Evolutionary conservation across 2,113 vertebrate species (phyloP).

Genomic region (Thermophis baileyi): DNA sequence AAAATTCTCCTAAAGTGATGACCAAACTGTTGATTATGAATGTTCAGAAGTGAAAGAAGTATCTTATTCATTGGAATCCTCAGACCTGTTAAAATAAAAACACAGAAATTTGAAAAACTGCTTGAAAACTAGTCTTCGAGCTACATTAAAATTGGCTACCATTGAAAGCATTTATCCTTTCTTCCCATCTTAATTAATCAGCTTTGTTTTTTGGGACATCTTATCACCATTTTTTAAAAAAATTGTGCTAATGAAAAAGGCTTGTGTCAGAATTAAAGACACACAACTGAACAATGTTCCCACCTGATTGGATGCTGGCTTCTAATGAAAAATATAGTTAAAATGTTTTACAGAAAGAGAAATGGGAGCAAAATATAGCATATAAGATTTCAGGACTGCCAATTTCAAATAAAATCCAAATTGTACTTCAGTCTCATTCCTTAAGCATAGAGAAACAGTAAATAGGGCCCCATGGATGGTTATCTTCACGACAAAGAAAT

Average conservation of each 20-base stretch:
- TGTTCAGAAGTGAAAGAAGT: constrained; percentile 60
- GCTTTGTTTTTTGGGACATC: neutral
- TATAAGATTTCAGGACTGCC: neutral
- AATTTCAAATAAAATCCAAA: neutral
- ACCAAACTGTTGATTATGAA: constrained; percentile 54
- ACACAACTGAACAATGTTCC: neutral
- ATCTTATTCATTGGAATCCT: constrained; percentile 53
- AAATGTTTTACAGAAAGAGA: neutral
- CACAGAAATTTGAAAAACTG: constrained; percentile 19
- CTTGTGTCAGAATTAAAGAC: rapidly evolving
- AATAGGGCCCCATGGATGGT: neutral
- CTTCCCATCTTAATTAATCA: neutral
- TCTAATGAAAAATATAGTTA: neutral
- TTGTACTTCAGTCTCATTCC: neutral
- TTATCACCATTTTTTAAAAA: neutral
- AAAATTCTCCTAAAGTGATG: constrained; percentile 26
- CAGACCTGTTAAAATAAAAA: constrained; percentile 36
- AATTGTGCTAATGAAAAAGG: neutral
- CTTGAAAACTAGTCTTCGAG: neutral
- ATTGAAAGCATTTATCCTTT: neutral
- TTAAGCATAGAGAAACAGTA: neutral
- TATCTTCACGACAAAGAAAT: neutral
- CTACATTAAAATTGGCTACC: neutral
- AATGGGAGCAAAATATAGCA: neutral
- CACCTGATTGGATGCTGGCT: neutral